These are phyloP conservation scores for Pseudomyrmex dendroicus DNA, from an alignment of 1,140 invertebrate genomes.

Conservation along the genomic window DNA sequence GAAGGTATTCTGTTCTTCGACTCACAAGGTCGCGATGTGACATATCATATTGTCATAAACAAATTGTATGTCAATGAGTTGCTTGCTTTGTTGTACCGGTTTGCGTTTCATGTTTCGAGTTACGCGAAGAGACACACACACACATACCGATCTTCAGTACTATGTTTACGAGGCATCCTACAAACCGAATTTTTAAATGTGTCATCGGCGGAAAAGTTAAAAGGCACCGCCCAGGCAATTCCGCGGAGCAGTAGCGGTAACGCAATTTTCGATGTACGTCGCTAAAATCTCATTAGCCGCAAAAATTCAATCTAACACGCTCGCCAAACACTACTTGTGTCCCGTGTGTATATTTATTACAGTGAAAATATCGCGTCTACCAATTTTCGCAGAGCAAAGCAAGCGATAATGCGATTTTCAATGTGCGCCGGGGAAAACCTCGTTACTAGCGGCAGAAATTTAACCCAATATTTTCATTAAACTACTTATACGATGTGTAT, in stretches of 20 bases:
- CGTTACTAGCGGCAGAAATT: slow-evolving; percentile 55
- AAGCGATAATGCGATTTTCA: slow-evolving; percentile 59
- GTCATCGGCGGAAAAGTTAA: slow-evolving; percentile 43
- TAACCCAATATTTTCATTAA: slow-evolving; percentile 58
- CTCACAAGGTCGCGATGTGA: too few species aligned
- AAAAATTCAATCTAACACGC: slow-evolving; percentile 61
- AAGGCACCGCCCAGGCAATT: slow-evolving; percentile 48
- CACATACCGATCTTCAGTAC: background rate
- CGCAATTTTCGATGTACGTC: slow-evolving; percentile 56
- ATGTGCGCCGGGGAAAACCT: slow-evolving; percentile 50
- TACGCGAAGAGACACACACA: too few species aligned
- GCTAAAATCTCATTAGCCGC: slow-evolving; percentile 57
- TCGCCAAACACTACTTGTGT: slow-evolving; percentile 59
- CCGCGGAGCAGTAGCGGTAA: slow-evolving; percentile 51
- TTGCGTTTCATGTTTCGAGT: background rate
- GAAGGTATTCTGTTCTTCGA: background rate
- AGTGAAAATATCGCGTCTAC: slow-evolving; percentile 59
- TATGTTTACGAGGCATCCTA: background rate
- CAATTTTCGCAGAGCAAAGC: slow-evolving; percentile 57
- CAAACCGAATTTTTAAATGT: slow-evolving; percentile 58
- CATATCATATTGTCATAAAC: background rate
- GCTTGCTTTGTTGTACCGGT: background rate
- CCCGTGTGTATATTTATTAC: slow-evolving; percentile 48
- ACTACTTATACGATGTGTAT: slow-evolving; percentile 31
- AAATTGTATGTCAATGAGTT: background rate